Evolutionary conservation across 2,797 vertebrate genomes (phyloP), one percentile per base, ranked within the genome.

Genomic region (Apogon talboti): DNA sequence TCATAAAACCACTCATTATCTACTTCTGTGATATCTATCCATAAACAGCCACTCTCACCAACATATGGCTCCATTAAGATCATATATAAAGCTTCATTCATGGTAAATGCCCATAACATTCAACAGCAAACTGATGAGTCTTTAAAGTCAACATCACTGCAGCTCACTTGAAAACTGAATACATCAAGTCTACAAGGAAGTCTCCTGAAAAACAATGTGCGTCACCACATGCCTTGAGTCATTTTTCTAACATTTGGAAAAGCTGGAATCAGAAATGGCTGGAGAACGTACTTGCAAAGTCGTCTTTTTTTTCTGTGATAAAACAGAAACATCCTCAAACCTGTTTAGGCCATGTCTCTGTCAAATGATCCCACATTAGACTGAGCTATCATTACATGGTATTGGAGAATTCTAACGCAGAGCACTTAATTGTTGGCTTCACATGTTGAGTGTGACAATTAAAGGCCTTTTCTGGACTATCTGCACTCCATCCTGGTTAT

Each of bases 111-210:
- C 48, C 53, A 58, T 46, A 55, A 41, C 24, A 16, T 13, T 41
- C 37, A 13, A 21, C 13, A 24, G 14, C 46, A 66, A 11, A 45
- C 45, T 8, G 1, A 4, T 1, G 24, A 19, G 7, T 54, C 9
- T 42, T 33, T 12, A 30, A 30, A 6, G 28, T 30, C 33, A 2
- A 35, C 7, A 35, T 35, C 3, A 37, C 28, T 24, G 53, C 14
- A 54, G 7, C 47, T 69, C 62, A 58, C 11, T 59, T 19, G 1
- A 61, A 33, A 33, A 30, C n/a, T n/a, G 57, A 68, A 60, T n/a
- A 50, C 11, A 57, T 4, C 62, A 55, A 49, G 19, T 5, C 33
- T 67, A 48, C 38, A 51, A 37, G 19, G 10, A 35, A 48, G 16
- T 52, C 30, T 3, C 16, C n/a, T 30, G 28, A 40, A 44, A 66